Conservation (phyloP, 2,113 vertebrate genomes). For the Hemiprocne comata region DNA sequence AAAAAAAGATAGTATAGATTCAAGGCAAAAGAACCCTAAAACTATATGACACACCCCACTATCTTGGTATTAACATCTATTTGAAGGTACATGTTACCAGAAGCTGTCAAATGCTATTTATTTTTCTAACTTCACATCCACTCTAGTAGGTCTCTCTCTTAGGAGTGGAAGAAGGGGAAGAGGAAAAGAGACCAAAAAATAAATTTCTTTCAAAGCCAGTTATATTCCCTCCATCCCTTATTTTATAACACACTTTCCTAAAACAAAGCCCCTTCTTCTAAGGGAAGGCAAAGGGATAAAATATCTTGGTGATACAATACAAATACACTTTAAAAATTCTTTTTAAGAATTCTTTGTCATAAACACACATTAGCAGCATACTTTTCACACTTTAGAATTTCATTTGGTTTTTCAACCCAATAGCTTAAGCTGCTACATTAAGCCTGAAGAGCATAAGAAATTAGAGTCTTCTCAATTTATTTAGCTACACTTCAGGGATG, state of each 20-base stretch:
- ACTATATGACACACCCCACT: neutral
- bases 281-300: neutral
- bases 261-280: neutral
- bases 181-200: neutral
- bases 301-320: neutral
- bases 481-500: slow-evolving; percentile 46
- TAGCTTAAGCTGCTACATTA: neutral
- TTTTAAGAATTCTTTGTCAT: neutral
- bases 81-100: neutral
- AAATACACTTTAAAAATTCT: neutral
- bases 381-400: neutral
- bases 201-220: neutral
- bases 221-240: fast-evolving
- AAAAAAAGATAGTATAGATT: neutral
- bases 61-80: neutral
- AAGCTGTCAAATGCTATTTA: neutral
- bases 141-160: neutral
- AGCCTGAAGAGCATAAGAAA: slow-evolving; percentile 6
- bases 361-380: neutral
- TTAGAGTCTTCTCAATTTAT: slow-evolving; percentile 31
- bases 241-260: neutral
- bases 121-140: neutral
- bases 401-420: neutral
- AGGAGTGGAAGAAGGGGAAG: neutral
- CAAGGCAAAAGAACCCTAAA: neutral